Evolutionary conservation across 2,113 vertebrate genomes (phyloP), one percentile per base, ranked within the genome.

Genomic region (Pygoscelis adeliae): DNA sequence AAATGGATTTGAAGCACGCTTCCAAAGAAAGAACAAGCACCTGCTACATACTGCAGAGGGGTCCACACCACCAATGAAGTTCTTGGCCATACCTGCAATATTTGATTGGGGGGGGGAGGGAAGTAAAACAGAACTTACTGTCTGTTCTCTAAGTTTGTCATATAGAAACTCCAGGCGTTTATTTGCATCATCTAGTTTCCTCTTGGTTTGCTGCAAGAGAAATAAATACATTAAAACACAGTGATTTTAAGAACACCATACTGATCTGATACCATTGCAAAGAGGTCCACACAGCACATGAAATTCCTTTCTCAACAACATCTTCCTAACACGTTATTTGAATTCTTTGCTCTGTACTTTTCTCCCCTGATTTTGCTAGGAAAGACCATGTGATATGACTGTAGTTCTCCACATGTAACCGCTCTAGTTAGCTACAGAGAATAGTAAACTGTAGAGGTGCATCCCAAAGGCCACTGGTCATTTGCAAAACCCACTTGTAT

Each of bases 141-240:
- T 99, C 96, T 99, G 99, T 88, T 99, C 99, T 96, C 99, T 97
- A 83, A 99, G 99, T 98, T 99, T 99, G 97, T 99, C 99, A 53
- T 99, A 99, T 1, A 99, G 99, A 82, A 98, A 98, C 91, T 99
- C 99, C 96, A 99, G 97, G 53, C 99, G 99, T 90, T 99, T 99
- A 98, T 98, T 99, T 44, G 99, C 99, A 71, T 99, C 99, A 52
- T 99, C 99, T n/a, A 99, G 98, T 95, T 99, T 99, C 97, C 99
- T 99, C 98, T 98, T 99, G 40, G 99, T 99, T 99, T 99, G 99
- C 99, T 99, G 97, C 58, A 90, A 96, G 55, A 96, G 50, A 97
- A 62, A 79, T 4, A 38, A 70, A 88, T 8, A n/a, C 30, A 69
- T 58, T 50, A 66, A 19, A 49, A 12, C 26, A 63, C 21, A 38